Conservation (phyloP, 2,113 vertebrate species). For the Pluvialis apricaria region DNA sequence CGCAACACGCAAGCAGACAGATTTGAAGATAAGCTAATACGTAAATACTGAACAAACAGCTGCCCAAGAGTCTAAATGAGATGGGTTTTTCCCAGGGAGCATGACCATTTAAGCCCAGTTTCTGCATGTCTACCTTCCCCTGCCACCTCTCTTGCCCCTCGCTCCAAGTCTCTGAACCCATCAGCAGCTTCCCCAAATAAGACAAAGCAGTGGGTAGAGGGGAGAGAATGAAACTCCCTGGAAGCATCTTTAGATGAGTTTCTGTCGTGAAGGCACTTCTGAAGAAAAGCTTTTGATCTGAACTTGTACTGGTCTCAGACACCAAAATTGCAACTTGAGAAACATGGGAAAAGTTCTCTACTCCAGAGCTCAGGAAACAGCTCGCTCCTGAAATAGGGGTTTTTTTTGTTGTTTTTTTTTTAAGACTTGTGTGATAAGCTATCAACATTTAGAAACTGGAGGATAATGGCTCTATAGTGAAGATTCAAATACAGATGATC, state of each 20-base stretch:
- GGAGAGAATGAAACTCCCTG: background rate
- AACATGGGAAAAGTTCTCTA: background rate
- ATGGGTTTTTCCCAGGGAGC: background rate
- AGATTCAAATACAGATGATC: background rate
- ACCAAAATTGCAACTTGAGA: background rate
- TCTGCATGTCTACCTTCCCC: background rate
- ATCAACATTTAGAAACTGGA: background rate
- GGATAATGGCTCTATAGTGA: background rate
- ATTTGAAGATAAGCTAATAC: background rate
- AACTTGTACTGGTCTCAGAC: background rate
- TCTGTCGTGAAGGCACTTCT: background rate
- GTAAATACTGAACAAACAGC: background rate
- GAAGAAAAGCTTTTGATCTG: background rate
- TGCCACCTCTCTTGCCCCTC: background rate
- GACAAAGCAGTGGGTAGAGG: background rate
- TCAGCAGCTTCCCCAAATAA: background rate
- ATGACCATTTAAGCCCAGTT: background rate
- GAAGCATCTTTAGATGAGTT: background rate
- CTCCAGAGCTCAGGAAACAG: background rate
- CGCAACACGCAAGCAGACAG: background rate
- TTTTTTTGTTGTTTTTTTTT: background rate
- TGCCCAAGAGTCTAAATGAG: background rate
- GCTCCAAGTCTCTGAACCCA: background rate
- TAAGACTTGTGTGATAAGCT: background rate
- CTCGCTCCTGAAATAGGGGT: background rate